Evolutionary conservation across 2,113 vertebrate genomes (phyloP), one percentile per base, ranked within the genome.

Genomic region (Apodemus sylvaticus): DNA sequence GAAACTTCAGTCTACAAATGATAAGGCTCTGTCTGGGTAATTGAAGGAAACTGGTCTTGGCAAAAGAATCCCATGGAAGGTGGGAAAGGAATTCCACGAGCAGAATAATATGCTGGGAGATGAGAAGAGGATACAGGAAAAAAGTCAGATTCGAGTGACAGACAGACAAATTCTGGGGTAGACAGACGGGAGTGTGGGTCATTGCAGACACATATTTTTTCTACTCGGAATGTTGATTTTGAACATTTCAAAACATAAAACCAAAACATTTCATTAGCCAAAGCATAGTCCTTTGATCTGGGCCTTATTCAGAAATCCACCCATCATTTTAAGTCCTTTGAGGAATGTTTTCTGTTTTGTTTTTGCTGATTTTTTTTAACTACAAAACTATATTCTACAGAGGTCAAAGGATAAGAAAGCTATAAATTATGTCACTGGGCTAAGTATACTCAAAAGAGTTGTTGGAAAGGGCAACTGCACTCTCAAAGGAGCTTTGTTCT

Each of bases 191-290:
- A 77, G 55, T 88, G 70, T 48, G 22, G 86, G 85, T 74, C 94
- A 90, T 85, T 77, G 34, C 58, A 81, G 48, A 77, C 60, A 85
- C 14, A 73, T 77, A 70, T 92, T 89, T 93, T 79, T 48, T 85
- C 88, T 70, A 3, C 78, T 95, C 94, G 88, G 90, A 97, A 97
- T 95, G 96, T 93, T 93, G 89, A 90, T 73, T 96, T 95, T 93
- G 92, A 96, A 96, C 90, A 96, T 95, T 96, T 97, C 96, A 92
- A 96, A 96, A 97, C 90, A 95, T 77, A 94, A 98, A 97, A 93
- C 89, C 88, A 95, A 96, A 97, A 97, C 96, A 97, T 97, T 96
- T 97, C 97, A 96, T 97, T 96, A 97, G 89, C 90, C 90, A 96
- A 94, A 81, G 94, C 96, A 94, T 9, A 96, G 92, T 76, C 77